Evolutionary conservation across 1,140 invertebrate species (phyloP).

Genomic region (Teleogryllus occipitalis): DNA sequence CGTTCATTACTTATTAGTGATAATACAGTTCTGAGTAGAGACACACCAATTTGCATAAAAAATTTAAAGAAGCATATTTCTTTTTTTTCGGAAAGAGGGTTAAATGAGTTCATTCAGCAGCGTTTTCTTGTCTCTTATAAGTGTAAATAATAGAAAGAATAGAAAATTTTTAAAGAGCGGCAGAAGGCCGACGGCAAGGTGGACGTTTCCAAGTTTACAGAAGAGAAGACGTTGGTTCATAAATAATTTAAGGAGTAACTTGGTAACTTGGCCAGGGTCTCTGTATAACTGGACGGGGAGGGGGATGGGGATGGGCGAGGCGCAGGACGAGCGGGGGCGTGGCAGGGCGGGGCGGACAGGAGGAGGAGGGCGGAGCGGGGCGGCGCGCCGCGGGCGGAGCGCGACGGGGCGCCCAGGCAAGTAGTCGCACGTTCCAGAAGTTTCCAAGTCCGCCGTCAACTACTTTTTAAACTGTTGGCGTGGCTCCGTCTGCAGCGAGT

Average conservation of each 20-base stretch:
- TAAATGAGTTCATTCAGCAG: neutral
- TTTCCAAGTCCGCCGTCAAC: neutral
- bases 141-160: neutral
- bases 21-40: too few relatives aligned
- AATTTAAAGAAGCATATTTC: too few relatives aligned
- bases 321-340: neutral
- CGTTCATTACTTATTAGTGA: too few relatives aligned
- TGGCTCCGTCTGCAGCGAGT: neutral
- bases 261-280: conserved; percentile 3
- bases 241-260: conserved; percentile 1
- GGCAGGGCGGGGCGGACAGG: neutral
- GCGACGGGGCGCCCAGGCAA: too few relatives aligned
- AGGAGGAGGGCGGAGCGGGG: neutral
- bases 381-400: too few relatives aligned
- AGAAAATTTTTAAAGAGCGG: neutral
- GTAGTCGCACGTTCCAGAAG: neutral
- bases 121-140: neutral
- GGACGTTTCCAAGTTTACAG: neutral
- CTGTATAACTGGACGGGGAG: neutral
- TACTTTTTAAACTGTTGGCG: neutral
- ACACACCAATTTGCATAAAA: too few relatives aligned
- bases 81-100: neutral
- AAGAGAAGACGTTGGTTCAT: neutral
- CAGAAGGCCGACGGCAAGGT: neutral
- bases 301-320: neutral